Evolutionary conservation across 2,113 vertebrate species (phyloP).

Genomic region (Silurus glanis): DNA sequence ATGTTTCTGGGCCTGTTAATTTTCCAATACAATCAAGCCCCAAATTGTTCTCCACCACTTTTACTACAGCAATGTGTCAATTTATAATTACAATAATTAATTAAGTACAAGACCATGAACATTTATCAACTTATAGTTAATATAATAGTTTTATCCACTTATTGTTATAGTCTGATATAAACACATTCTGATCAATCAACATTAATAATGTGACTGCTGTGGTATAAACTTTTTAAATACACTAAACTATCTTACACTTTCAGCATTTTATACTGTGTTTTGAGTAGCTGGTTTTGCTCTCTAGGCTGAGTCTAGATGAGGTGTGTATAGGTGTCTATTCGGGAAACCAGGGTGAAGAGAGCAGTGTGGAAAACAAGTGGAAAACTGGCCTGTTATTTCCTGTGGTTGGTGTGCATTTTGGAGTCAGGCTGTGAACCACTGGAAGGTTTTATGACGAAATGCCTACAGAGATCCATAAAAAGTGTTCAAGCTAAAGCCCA

Average conservation of each 20-base stretch:
- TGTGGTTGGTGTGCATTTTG: slow-evolving; percentile 42
- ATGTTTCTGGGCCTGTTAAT: neutral
- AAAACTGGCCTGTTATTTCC: slow-evolving; percentile 51
- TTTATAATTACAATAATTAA: too few species aligned
- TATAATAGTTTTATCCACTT: too few species aligned
- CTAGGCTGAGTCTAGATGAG: neutral
- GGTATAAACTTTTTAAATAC: neutral
- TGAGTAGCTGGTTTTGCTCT: neutral
- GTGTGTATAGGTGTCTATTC: neutral
- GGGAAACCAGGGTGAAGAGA: slow-evolving; percentile 32
- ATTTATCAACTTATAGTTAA: too few species aligned
- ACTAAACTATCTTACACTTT: neutral
- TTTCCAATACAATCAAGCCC: neutral
- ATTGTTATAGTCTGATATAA: neutral
- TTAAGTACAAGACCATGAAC: too few species aligned
- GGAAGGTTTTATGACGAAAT: slow-evolving; percentile 35
- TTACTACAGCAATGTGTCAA: neutral
- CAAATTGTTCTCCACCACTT: neutral
- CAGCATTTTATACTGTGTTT: neutral
- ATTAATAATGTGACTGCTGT: neutral
- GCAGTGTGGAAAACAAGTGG: slow-evolving; percentile 67
- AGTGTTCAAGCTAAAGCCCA: slow-evolving; percentile 42
- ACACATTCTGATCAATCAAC: neutral
- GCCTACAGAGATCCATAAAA: slow-evolving; percentile 31
- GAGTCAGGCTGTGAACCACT: slow-evolving; percentile 16